Conservation (phyloP, 2,888 invertebrate genomes). For the Sinhomidia bicolor region DNA sequence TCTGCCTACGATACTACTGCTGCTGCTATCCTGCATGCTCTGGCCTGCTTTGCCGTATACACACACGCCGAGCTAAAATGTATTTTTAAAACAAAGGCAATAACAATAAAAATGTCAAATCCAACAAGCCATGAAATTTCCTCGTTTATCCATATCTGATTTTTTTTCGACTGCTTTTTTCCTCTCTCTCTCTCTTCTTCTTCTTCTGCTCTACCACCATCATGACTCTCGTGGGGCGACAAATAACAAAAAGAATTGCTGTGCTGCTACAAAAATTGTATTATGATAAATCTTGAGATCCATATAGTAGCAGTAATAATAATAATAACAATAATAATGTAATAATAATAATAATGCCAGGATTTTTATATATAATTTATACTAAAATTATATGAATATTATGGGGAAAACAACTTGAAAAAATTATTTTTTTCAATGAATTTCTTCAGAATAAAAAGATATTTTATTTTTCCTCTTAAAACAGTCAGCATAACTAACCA, state of each 20-base stretch:
- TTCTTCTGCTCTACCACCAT: slow-evolving; percentile 58
- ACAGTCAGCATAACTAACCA: slow-evolving; percentile 33
- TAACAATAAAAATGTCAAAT: slow-evolving; percentile 73
- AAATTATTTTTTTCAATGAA: slow-evolving; percentile 18
- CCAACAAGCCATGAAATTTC: slow-evolving; percentile 73
- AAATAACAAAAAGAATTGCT: slow-evolving; percentile 70
- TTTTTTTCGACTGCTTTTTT: slow-evolving; percentile 43
- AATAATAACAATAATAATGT: not conserved
- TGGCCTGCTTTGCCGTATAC: too few species aligned
- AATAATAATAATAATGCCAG: not conserved
- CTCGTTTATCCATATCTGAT: slow-evolving; percentile 70
- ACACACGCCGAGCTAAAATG: slow-evolving; percentile 60
- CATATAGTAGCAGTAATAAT: not conserved
- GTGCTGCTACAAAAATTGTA: slow-evolving; percentile 59
- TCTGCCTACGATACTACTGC: not conserved
- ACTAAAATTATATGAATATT: not conserved
- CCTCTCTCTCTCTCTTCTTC: slow-evolving; percentile 15
- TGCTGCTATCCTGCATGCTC: too few species aligned
- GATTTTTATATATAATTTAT: not conserved
- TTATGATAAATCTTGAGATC: slow-evolving; percentile 65
- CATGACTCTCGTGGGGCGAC: slow-evolving; percentile 69
- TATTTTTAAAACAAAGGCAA: slow-evolving; percentile 75
- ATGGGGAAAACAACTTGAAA: too few species aligned
- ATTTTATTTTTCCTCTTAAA: slow-evolving; percentile 27
- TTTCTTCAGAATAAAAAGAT: not conserved